A percentile compares a stretch with the other conserved stretches of the same genome.
phyloP scores from a whole-genome alignment of 2,888 invertebrate species.

The Scelioninae gen. 2 region DNA sequence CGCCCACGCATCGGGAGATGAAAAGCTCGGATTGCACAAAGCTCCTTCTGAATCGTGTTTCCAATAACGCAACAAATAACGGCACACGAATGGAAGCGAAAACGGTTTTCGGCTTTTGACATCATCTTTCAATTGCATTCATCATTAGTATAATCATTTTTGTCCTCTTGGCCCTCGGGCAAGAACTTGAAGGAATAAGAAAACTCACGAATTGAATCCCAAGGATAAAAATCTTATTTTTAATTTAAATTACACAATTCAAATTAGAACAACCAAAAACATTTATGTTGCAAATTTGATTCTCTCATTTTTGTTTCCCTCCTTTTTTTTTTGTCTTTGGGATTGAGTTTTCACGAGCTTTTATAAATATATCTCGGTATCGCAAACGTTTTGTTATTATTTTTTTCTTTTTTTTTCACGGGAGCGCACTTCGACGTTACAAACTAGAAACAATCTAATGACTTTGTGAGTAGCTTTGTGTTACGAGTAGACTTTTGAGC shows the following conservation, averaged over 20 bases:
- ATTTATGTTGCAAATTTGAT: conserved; percentile 29
- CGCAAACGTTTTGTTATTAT: conserved; percentile 44
- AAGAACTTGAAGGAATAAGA: conserved; percentile 70
- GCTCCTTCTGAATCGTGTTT: conserved; percentile 48
- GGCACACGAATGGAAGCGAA: conserved; percentile 55
- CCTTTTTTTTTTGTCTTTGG: conserved; percentile 43
- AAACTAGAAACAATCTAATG: conserved; percentile 75
- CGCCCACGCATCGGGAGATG: conserved; percentile 45
- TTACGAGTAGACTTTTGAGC: conserved; percentile 73
- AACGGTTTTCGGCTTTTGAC: conserved; percentile 30
- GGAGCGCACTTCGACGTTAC: conserved; percentile 66
- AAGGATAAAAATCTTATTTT: conserved; percentile 31
- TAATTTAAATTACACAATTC: conserved; percentile 3
- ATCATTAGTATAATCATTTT: not conserved
- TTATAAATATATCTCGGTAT: conserved; percentile 51
- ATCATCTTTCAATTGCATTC: conserved; percentile 7
- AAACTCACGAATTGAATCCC: conserved; percentile 70
- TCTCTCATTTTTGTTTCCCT: conserved; percentile 5
- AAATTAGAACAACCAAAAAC: conserved; percentile 32
- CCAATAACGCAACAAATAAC: conserved; percentile 54
- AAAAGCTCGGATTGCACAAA: conserved; percentile 59
- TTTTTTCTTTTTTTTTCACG: conserved; percentile 38
- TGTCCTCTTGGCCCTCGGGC: conserved; percentile 54
- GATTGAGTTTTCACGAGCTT: conserved; percentile 44
- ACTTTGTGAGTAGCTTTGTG: conserved; percentile 73